phyloP scores from a whole-genome alignment of 2,797 vertebrate genomes.

The Gambusia yucatana region DNA sequence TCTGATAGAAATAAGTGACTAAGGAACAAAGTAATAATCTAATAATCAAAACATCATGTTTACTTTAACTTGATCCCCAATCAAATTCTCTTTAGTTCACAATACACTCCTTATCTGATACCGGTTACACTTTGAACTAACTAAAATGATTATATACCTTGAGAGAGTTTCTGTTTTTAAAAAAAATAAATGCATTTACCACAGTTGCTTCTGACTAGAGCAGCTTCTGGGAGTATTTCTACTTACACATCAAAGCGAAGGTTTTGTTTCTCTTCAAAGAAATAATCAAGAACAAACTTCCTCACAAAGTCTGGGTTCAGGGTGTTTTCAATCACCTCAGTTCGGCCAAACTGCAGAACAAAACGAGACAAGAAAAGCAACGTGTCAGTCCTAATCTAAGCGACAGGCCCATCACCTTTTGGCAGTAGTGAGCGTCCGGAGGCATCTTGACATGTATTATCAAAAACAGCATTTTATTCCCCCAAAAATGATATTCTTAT shows the following conservation, averaged over 20 bases:
- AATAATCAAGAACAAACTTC: conserved; percentile 93
- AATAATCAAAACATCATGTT: background rate
- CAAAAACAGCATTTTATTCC: too few species aligned
- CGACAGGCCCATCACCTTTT: background rate
- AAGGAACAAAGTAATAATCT: too few species aligned
- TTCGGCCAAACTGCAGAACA: conserved; percentile 86
- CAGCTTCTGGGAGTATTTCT: conserved; percentile 26
- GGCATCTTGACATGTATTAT: background rate
- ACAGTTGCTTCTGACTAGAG: background rate
- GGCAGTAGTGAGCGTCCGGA: background rate
- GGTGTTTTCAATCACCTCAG: conserved; percentile 92
- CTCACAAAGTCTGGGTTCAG: conserved; percentile 92
- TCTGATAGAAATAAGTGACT: too few species aligned
- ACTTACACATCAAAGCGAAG: conserved; percentile 94
- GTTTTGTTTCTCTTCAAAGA: conserved; percentile 95
- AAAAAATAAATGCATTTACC: too few species aligned
- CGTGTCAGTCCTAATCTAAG: conserved; percentile 8
- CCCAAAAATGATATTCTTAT: too few species aligned
- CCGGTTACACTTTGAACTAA: background rate
- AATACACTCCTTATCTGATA: background rate
- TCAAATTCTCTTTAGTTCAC: background rate
- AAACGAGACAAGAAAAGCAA: conserved; percentile 10
- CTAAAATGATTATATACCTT: background rate
- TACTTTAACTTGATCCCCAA: background rate
- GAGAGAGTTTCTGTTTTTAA: background rate